Base-by-base conservation (phyloP, 2,888 invertebrate genomes). In the Notocelia uddmanniana region DNA sequence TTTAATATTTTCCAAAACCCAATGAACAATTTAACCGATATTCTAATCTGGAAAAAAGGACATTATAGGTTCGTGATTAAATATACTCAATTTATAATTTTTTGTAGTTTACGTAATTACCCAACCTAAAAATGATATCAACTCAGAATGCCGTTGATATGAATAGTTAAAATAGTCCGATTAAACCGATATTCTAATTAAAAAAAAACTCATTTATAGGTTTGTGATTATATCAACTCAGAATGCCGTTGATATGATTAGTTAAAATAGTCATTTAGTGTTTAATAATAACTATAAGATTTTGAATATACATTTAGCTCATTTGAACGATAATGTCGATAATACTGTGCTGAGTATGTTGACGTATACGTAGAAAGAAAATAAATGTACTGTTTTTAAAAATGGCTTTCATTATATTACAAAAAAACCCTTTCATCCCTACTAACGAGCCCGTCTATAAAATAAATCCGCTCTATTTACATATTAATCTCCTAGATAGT, bases 371-470 rank as follows among this genome's bases (percentile, higher is more conserved):
- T 57, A 57, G 45, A 70, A 31, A 58, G 48, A 45, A 45, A 70
- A 66, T 70, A 64, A 64, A 70, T 15, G 26, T 58, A 41, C 5
- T 70, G 37, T 64, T 70, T 58, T 18, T 26, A 59, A 59, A 58
- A 15, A 37, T 9, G 58, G 13, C 19, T 70, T 66, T 70, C 31
- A 64, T 70, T 70, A 9, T 19, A 9, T 18, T 26, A 26, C 5
- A 26, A 26, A 2, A 26, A 10, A 1, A 31, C 1, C 26, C 48
- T 19, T 18, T 26, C 18, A 23, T 48, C 62, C 62, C 31, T 45
- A 45, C 15, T 18, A 34, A 52, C n/a, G 21, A n/a, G n/a, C 18
- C 26, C 23, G 52, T 5, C 45, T 69, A n/a, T 15, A 37, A 23
- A 45, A 52, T 59, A 59, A 66, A 66, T 59, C 21, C 26, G 52